A percentile compares a stretch with the other conserved stretches of the same genome.
Conservation (phyloP, 2,113 vertebrate species). For the Euleptes europaea region DNA sequence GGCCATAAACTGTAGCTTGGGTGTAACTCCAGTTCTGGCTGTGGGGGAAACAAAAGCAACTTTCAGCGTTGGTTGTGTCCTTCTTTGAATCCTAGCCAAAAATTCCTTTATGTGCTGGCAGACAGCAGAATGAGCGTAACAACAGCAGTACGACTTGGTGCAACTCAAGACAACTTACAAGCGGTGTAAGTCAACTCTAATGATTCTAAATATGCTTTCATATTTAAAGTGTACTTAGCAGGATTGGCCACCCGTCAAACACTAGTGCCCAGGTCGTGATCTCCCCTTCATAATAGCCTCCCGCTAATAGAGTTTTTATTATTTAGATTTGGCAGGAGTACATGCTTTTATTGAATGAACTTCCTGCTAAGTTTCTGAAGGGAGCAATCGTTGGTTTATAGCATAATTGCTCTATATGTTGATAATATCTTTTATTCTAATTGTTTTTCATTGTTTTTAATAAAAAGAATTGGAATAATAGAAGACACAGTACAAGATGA, state of each 20-base stretch:
- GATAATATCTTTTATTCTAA: slow-evolving; percentile 77
- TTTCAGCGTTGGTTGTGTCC: neutral
- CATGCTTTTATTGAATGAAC: slow-evolving; percentile 71
- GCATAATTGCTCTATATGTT: slow-evolving; percentile 76
- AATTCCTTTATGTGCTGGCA: accelerated
- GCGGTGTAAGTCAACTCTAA: neutral
- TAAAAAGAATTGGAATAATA: slow-evolving; percentile 76
- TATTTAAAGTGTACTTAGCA: slow-evolving; percentile 23
- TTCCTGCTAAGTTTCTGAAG: slow-evolving; percentile 73
- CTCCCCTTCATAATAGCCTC: slow-evolving; percentile 36
- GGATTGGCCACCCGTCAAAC: slow-evolving; percentile 21
- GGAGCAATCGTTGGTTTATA: slow-evolving; percentile 67
- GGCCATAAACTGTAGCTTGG: too few relatives aligned
- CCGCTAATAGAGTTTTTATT: slow-evolving; percentile 64
- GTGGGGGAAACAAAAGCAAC: neutral
- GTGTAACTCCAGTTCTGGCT: neutral
- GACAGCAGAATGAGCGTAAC: neutral
- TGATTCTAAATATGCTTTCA: slow-evolving; percentile 18
- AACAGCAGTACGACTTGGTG: neutral
- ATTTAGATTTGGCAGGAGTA: slow-evolving; percentile 61
- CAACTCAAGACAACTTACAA: slow-evolving; percentile 8
- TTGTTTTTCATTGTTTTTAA: slow-evolving; percentile 77
- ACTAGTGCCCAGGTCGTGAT: slow-evolving; percentile 20
- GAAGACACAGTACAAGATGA: slow-evolving; percentile 66
- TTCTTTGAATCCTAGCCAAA: neutral